Conservation (phyloP, 2,797 vertebrate species). For the Staurois parvus region DNA sequence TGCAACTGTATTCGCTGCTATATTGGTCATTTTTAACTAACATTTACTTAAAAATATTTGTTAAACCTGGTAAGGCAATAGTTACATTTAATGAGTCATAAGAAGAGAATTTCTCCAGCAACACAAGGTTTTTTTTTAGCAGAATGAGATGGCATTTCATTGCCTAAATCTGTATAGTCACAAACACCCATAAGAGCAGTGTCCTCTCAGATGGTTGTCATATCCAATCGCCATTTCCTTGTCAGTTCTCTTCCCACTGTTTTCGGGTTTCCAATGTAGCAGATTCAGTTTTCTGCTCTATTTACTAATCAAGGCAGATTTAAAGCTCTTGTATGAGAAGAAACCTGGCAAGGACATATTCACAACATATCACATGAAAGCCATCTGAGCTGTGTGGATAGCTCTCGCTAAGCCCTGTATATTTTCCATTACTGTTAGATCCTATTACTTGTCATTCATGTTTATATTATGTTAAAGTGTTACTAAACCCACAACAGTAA, state of each 20-base stretch:
- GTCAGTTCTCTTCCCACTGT: constrained; percentile 29
- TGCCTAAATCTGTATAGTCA: not conserved
- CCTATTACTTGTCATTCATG: not conserved
- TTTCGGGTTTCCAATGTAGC: constrained; percentile 31
- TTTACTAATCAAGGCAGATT: constrained; percentile 51
- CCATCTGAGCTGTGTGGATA: constrained; percentile 31
- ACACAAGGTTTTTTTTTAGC: constrained; percentile 15
- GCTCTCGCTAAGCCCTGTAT: not conserved
- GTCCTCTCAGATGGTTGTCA: constrained; percentile 47
- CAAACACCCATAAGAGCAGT: constrained; percentile 13
- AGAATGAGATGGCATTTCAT: constrained; percentile 34
- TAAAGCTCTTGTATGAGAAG: constrained; percentile 36
- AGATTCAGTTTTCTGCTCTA: constrained; percentile 54
- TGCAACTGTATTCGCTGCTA: no score
- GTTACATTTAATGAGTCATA: no score
- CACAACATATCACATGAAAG: constrained; percentile 41
- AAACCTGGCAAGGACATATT: constrained; percentile 49
- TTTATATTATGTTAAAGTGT: not conserved
- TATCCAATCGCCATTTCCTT: constrained; percentile 43
- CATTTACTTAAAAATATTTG: no score
- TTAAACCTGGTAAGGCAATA: no score
- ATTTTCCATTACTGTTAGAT: constrained; percentile 14
- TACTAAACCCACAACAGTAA: no score
- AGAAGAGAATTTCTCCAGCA: no score
- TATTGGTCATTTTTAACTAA: no score